Base-by-base conservation (phyloP, 2,113 vertebrate genomes). In the Scortum barcoo region DNA sequence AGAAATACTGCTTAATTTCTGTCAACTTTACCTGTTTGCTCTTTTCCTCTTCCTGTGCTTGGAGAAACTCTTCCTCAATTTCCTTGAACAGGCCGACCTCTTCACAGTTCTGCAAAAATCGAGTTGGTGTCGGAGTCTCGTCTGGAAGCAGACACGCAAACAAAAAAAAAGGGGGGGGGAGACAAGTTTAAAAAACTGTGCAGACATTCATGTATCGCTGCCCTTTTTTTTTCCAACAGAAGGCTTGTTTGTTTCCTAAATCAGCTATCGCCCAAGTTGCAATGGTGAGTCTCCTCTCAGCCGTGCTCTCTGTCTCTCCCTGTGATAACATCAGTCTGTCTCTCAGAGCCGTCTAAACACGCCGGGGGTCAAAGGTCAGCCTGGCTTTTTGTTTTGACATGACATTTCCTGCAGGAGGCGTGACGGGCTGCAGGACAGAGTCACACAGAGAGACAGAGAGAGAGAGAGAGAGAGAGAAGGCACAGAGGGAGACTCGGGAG, bases 61-160 rank as follows among this genome's bases (percentile, higher is more conserved):
- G 98, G 84, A 97, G 95, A 88, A 99, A 97, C 89, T 99, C 97
- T 17, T 98, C 97, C 87, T 98, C 98, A 6, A 99, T 96, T 74
- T 99, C 98, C 17, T 95, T 98, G 94, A 99, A 99, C 85, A 99
- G 96, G 26, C 98, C 98, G 7, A 99, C 98, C 91, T 99, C 98
- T 82, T 99, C 98, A 78, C 98, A 99, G 93, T 99, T 99, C 95
- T 97, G 97, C 94, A 99, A 93, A 92, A 99, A 99, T 58, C 97
- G 95, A 0, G 98, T 99, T 26, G 98, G 98, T 0, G 98, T 99
- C 0, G 98, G 98, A 66, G 98, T 99, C 93, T 99, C 97, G 95
- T 99, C 98, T 99, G 89, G 90, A 95, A 89, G 56, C 50, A 78
- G 38, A 72, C 5, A 28, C 38, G 72, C 51, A 87, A 30, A 66